phyloP scores from a whole-genome alignment of 2,797 vertebrate species.

The Dermochelys coriacea region DNA sequence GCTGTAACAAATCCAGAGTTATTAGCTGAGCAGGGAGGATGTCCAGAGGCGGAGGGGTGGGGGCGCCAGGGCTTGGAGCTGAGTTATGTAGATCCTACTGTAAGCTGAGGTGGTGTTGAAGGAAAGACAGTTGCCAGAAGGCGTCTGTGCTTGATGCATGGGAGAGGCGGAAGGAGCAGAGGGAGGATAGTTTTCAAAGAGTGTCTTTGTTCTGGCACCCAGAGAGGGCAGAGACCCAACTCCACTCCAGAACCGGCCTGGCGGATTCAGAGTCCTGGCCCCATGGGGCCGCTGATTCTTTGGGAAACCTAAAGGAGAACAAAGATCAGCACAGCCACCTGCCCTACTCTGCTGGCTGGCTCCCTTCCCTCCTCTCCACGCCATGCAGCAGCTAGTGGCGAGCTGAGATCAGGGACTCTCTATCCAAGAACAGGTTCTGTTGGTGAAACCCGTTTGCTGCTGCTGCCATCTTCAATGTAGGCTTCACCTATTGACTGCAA shows the following conservation, averaged over 20 bases:
- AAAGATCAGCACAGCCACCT: neutral
- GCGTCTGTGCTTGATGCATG: rapidly evolving
- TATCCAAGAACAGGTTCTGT: neutral
- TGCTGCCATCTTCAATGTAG: neutral
- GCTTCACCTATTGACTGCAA: neutral
- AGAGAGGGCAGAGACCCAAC: rapidly evolving
- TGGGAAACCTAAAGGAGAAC: neutral
- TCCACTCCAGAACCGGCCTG: neutral
- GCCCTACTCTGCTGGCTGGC: neutral
- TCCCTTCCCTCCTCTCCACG: neutral
- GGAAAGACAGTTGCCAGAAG: rapidly evolving
- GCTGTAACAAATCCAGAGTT: neutral
- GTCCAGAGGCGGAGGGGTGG: neutral
- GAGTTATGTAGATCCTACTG: neutral
- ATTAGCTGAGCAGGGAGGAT: neutral
- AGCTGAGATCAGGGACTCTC: neutral
- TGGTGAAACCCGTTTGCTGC: neutral
- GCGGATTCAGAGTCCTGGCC: neutral
- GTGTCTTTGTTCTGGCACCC: neutral
- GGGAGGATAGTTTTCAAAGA: neutral
- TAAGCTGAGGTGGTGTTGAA: rapidly evolving
- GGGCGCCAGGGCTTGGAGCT: neutral
- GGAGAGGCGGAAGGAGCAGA: rapidly evolving
- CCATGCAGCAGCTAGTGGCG: neutral
- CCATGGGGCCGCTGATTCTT: neutral